Conservation (phyloP, 2,797 vertebrate genomes). For the Takifugu ocellatus region DNA sequence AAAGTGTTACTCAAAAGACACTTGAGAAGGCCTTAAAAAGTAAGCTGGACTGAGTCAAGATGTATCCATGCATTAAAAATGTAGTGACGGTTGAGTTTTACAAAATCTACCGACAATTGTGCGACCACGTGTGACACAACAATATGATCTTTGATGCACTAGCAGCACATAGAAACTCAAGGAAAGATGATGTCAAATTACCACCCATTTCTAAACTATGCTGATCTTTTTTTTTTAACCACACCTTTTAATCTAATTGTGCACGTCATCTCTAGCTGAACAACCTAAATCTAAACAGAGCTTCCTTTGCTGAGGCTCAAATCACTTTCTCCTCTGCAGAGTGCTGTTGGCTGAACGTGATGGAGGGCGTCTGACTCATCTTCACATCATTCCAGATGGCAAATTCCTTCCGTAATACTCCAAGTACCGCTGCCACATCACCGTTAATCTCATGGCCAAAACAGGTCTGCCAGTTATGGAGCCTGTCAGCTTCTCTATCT, state of each 20-base stretch:
- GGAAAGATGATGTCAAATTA: no score
- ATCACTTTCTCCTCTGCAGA: slow-evolving; percentile 46
- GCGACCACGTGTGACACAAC: no score
- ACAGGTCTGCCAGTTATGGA: slow-evolving; percentile 62
- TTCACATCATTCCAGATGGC: slow-evolving; percentile 70
- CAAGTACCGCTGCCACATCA: slow-evolving; percentile 68
- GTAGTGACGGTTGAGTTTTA: no score
- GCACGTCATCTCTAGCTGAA: slow-evolving; percentile 3
- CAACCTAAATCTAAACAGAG: slow-evolving; percentile 31
- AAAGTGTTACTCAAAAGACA: no score
- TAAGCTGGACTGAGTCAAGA: no score
- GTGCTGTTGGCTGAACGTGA: slow-evolving; percentile 61
- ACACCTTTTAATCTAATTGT: background rate
- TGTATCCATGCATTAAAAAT: no score
- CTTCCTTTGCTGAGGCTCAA: slow-evolving; percentile 35
- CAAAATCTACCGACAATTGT: no score
- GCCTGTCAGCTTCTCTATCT: slow-evolving; percentile 51
- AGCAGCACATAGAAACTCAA: no score
- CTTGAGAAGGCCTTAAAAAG: no score
- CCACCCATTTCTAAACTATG: no score
- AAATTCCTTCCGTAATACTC: slow-evolving; percentile 76
- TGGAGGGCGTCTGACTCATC: slow-evolving; percentile 75
- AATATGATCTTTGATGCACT: no score
- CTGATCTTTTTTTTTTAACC: background rate
- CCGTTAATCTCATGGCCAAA: slow-evolving; percentile 64